Base-by-base conservation (phyloP, 2,113 vertebrate species). In the Phylloscopus whistleri region DNA sequence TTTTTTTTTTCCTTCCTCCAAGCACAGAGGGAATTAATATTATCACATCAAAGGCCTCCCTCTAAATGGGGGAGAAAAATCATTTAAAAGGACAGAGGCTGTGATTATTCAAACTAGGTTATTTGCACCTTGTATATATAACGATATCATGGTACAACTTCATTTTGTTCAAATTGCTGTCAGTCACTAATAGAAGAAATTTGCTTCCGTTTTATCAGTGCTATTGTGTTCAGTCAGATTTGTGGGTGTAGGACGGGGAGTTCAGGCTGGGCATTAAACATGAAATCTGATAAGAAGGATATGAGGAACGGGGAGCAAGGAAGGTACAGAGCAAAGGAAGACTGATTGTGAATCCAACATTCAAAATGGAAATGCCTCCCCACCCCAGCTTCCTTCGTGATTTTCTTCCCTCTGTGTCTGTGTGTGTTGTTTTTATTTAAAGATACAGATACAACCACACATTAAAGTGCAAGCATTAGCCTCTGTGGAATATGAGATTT, bases 51-150 rank as follows among this genome's bases (percentile, higher is more conserved):
- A 99, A 99, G 98, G 96, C 98, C 98, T 98, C 97, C 97, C 98
- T 98, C 97, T 99, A 98, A 99, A 99, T 98, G 98, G 98, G 97
- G 97, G 96, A 98, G 96, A 98, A 98, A 98, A 98, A 98, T 99
- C 97, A 99, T 99, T 99, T 99, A 99, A 99, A 99, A 98, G 98
- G 99, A 99, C 99, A 98, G 98, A 98, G 98, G 97, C 98, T 97
- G 98, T 98, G 99, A 99, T 99, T 99, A 99, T 99, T 99, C 98
- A 99, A 98, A 99, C 98, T 97, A 98, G 98, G 98, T 98, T 99
- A 99, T 99, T 99, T 99, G 98, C 98, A 97, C 98, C 95, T 98
- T 98, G 97, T 98, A 97, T 98, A 97, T 98, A 97, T 98, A 98
- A 98, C 97, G 97, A 98, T 98, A 98, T 98, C 97, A 97, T 95